Conservation (phyloP, 2,888 invertebrate species). For the Melieria crassipennis region DNA sequence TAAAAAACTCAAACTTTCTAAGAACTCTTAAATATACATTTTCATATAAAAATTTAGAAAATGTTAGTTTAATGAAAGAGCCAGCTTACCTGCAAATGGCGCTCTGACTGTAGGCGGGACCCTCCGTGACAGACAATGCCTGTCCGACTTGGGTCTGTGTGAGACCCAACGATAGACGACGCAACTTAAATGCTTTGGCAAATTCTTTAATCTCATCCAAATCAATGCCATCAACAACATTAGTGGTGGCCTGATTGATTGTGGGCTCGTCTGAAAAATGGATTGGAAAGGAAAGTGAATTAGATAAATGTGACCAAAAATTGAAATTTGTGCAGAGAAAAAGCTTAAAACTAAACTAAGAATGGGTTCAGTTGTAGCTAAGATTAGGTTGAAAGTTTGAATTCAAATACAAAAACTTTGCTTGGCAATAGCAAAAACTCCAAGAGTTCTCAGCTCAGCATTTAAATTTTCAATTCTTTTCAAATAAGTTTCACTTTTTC, state of each 20-base stretch:
- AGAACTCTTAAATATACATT: neutral
- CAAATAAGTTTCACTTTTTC: no score
- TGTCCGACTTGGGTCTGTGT: constrained; percentile 99
- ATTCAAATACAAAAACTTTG: neutral
- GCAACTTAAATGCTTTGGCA: constrained; percentile 95
- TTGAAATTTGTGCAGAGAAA: constrained; percentile 34
- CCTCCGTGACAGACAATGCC: constrained; percentile 94
- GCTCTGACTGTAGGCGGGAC: constrained; percentile 98
- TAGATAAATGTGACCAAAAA: constrained; percentile 16
- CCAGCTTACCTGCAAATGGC: constrained; percentile 94
- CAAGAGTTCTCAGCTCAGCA: no score
- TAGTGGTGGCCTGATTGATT: constrained; percentile 92
- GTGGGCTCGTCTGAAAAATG: constrained; percentile 81
- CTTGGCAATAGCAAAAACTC: no score
- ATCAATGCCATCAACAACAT: constrained; percentile 96
- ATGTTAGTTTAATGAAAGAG: neutral
- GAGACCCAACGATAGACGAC: constrained; percentile 90
- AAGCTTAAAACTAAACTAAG: constrained; percentile 24
- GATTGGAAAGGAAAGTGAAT: constrained; percentile 24
- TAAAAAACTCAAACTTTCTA: neutral
- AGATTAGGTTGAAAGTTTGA: neutral
- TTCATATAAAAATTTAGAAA: neutral
- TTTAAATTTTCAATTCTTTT: no score
- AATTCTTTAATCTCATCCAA: constrained; percentile 98
- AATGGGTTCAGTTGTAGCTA: neutral